Conservation (phyloP, 92 coral and sea anemone genomes). For the Heteractis magnifica region DNA sequence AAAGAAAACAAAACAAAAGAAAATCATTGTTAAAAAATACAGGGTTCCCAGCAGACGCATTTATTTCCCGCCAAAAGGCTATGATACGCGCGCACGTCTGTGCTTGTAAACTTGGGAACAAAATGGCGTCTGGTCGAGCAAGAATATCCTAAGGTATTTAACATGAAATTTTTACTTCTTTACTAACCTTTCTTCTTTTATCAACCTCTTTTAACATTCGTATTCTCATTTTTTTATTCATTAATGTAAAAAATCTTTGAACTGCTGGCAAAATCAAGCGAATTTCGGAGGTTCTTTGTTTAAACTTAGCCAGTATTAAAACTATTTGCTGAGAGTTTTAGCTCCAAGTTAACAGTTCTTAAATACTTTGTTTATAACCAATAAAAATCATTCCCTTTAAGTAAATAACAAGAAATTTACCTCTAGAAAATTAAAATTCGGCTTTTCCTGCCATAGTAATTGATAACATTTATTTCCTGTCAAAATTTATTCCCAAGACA, state of each 20-base stretch:
- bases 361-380: background rate
- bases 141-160: background rate
- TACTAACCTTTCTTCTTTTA: background rate
- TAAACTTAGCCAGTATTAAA: background rate
- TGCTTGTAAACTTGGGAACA: background rate
- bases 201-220: background rate
- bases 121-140: background rate
- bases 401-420: background rate
- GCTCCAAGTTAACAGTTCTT: background rate
- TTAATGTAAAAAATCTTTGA: constrained; percentile 2
- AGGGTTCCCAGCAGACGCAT: background rate
- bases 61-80: constrained; percentile 7
- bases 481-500: background rate
- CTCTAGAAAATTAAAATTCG: background rate
- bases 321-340: background rate
- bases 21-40: background rate
- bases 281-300: background rate
- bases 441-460: background rate
- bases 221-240: background rate
- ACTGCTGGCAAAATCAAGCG: background rate
- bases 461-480: background rate
- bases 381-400: background rate
- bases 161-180: background rate
- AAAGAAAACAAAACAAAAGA: too few species aligned
- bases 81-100: background rate